These are phyloP conservation scores for Coendou prehensilis DNA, from an alignment of 2,797 vertebrate species.

Conservation along the genomic window DNA sequence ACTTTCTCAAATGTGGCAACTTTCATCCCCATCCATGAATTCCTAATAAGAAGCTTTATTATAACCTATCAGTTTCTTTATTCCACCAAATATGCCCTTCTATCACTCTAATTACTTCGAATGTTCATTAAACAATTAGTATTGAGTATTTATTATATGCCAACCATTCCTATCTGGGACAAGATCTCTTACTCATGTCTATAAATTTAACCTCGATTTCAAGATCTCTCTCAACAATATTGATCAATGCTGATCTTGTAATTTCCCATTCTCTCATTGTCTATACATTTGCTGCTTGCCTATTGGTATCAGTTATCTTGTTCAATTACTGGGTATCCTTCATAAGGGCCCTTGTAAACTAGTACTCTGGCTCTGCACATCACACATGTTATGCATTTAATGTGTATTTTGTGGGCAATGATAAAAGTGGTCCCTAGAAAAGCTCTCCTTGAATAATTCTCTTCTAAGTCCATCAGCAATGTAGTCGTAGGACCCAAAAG, in stretches of 20 bases:
- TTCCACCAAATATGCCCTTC: neutral
- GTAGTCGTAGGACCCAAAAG: conserved; percentile 1
- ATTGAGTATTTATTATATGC: neutral
- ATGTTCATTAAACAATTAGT: neutral
- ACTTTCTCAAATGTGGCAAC: neutral
- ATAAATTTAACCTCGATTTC: neutral
- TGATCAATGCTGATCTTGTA: neutral
- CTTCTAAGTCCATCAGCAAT: conserved; percentile 24
- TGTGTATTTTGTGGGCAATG: neutral
- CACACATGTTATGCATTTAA: neutral
- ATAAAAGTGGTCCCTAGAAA: neutral
- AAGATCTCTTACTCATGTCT: neutral
- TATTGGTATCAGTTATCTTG: neutral
- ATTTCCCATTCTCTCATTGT: neutral
- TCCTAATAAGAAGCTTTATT: neutral
- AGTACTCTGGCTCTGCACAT: neutral
- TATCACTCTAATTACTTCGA: neutral
- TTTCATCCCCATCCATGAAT: neutral
- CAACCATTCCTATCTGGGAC: neutral
- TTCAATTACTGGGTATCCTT: neutral
- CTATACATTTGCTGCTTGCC: neutral
- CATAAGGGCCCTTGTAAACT: neutral
- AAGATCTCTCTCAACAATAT: neutral
- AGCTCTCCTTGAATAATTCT: neutral
- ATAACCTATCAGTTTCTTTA: neutral